Evolutionary conservation across 2,113 vertebrate species (phyloP).

Genomic region (Gadus chalcogrammus): DNA sequence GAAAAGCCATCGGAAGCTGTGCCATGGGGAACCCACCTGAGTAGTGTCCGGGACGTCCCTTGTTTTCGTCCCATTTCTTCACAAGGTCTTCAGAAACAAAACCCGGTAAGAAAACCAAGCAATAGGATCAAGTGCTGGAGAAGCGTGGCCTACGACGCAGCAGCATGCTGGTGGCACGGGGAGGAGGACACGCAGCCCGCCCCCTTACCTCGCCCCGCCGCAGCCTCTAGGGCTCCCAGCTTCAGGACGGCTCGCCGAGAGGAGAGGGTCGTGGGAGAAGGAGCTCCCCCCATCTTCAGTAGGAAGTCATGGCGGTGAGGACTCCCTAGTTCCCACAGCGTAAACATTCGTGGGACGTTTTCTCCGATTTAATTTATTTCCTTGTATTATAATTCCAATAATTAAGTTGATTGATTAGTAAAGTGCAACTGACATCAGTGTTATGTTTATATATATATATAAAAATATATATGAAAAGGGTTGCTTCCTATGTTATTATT

Average conservation of each 20-base stretch:
- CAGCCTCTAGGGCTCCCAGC: no score
- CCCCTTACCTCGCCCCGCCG: no score
- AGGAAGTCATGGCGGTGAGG: background rate
- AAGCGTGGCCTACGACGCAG: background rate
- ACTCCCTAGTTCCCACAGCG: conserved; percentile 3
- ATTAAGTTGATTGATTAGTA: conserved; percentile 70
- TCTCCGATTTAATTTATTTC: conserved; percentile 71
- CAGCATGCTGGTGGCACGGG: no score
- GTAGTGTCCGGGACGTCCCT: conserved; percentile 43
- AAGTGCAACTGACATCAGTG: conserved; percentile 67
- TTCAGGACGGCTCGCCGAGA: no score
- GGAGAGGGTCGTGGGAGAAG: no score
- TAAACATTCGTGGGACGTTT: conserved; percentile 31
- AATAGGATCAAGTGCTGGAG: background rate
- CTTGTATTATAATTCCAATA: conserved; percentile 74
- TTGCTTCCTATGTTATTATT: conserved; percentile 59
- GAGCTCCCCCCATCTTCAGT: no score
- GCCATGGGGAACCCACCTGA: conserved; percentile 42
- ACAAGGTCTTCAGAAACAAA: conserved; percentile 63
- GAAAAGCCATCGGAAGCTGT: conserved; percentile 59
- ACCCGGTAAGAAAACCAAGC: background rate
- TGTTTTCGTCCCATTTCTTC: conserved; percentile 50
- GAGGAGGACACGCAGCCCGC: no score
- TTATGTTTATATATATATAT: conserved; percentile 15
- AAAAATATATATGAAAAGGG: conserved; percentile 56